Evolutionary conservation across 35 echinoderm and acorn worm species (phyloP), one percentile per base, ranked within the genome.

Genomic region (Amphiura filiformis): DNA sequence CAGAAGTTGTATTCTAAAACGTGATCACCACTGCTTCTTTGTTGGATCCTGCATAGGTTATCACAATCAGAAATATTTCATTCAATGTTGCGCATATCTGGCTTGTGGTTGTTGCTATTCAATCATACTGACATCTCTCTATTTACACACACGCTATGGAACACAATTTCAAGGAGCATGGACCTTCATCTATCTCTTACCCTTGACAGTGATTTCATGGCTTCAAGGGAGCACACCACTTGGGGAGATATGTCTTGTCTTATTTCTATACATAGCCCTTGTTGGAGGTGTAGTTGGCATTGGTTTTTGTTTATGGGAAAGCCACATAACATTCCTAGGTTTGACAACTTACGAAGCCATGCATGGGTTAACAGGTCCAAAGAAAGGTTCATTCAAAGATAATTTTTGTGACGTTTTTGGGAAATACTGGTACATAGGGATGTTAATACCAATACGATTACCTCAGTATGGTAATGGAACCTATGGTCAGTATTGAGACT

Each of bases 51-150:
- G 91, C 65, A 88, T 93, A 75, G 91, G 91, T 31, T 93, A 93
- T 39, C 40, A 93, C 80, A 93, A 93, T 79, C 91, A 93, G 80
- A 93, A 93, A 56, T 88, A 93, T 57, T 93, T 93, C 80, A 88
- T 93, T 28, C 76, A 76, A 49, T 93, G 39, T 61, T 88, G 80
- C 28, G 56, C 65, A 33, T 41, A 93, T 31, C 61, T 76, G 0
- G 47, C 57, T 20, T 31, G 79, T 31, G 79, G 77, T 32, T 80
- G 79, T 82, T 80, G 77, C 61, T 93, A 93, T 79, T 44, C 38
- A 0, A 20, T 93, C 9, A 81, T 93, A 22, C 79, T 39, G 26
- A 88, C 64, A 22, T 78, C 91, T 14, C 38, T 84, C 14, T 93
- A 93, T 65, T 78, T 87, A 39, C 83, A 82, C 52, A 37, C 80